Conservation (phyloP, 2,113 vertebrate species). For the Craseonycteris thonglongyai region DNA sequence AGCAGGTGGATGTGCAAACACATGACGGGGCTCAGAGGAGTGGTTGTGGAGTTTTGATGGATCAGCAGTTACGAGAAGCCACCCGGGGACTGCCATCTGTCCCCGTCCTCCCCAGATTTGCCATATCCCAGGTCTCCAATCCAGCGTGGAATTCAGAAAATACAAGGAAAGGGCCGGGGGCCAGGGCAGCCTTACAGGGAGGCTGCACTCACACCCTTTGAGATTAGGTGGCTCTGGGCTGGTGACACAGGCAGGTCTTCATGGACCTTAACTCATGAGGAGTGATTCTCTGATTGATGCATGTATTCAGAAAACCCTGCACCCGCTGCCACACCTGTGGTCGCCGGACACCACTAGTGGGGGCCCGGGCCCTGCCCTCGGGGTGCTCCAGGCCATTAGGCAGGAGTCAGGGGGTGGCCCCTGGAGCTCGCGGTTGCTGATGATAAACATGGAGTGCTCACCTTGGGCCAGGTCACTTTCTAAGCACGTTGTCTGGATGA, state of each 20-base stretch:
- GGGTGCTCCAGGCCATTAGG: background rate
- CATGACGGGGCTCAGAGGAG: background rate
- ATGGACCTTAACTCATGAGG: background rate
- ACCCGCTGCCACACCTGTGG: rapidly evolving
- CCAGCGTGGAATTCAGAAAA: background rate
- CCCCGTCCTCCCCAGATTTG: background rate
- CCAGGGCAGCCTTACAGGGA: background rate
- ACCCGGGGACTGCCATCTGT: constrained; percentile 50
- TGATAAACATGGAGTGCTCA: background rate
- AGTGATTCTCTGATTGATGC: background rate
- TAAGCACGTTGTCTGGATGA: background rate
- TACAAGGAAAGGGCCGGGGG: rapidly evolving
- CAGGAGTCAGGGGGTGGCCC: background rate
- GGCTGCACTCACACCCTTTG: background rate
- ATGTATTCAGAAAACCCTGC: background rate
- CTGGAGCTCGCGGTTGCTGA: background rate
- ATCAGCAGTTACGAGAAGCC: background rate
- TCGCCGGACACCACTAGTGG: rapidly evolving
- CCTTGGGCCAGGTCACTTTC: background rate
- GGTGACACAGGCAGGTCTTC: background rate
- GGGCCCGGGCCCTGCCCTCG: rapidly evolving
- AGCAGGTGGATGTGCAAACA: constrained; percentile 33
- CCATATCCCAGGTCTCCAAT: background rate
- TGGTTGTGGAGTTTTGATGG: background rate
- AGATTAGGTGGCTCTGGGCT: background rate